A percentile compares a stretch with the other conserved stretches of the same genome.
Evolutionary conservation across 1,140 invertebrate genomes (phyloP).

Genomic region (Cotesia glomerata): DNA sequence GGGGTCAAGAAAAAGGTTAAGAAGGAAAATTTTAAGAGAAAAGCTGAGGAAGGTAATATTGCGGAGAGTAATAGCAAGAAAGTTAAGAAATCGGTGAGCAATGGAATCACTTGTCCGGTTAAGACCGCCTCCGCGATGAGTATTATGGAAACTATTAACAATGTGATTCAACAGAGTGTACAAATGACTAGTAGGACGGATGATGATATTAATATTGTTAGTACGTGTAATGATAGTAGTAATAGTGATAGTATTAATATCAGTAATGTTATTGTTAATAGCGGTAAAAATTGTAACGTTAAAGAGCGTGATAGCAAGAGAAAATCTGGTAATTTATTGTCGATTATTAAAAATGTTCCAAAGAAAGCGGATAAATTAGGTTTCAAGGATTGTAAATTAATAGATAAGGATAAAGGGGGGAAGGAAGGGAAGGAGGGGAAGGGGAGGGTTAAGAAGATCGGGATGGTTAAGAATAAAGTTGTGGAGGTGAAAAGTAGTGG

Average conservation of each 20-base stretch:
- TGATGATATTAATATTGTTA: slow-evolving; percentile 36
- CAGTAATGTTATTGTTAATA: neutral
- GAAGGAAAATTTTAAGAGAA: slow-evolving; percentile 37
- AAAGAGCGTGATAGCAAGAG: slow-evolving; percentile 31
- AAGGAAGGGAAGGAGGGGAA: slow-evolving; percentile 46
- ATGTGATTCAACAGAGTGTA: slow-evolving; percentile 55
- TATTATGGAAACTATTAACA: slow-evolving; percentile 59
- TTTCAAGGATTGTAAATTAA: slow-evolving; percentile 18
- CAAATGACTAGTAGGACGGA: slow-evolving; percentile 57
- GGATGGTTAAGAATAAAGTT: slow-evolving; percentile 41
- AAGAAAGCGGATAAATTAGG: slow-evolving; percentile 63
- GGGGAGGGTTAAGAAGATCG: slow-evolving; percentile 49
- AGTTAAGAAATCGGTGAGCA: slow-evolving; percentile 35
- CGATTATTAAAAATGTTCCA: slow-evolving; percentile 64
- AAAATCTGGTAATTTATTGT: slow-evolving; percentile 45
- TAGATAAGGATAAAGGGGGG: slow-evolving; percentile 9
- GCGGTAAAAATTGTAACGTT: neutral
- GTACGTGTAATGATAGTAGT: slow-evolving; percentile 31
- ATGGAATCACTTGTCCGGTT: slow-evolving; percentile 40
- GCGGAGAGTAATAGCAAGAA: slow-evolving; percentile 43
- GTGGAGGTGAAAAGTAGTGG: neutral
- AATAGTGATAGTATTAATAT: neutral
- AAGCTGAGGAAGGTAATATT: slow-evolving; percentile 29
- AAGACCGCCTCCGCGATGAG: slow-evolving; percentile 53
- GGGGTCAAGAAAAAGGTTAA: slow-evolving; percentile 49